phyloP scores from a whole-genome alignment of 2,888 invertebrate species.

The Spodoptera exigua region DNA sequence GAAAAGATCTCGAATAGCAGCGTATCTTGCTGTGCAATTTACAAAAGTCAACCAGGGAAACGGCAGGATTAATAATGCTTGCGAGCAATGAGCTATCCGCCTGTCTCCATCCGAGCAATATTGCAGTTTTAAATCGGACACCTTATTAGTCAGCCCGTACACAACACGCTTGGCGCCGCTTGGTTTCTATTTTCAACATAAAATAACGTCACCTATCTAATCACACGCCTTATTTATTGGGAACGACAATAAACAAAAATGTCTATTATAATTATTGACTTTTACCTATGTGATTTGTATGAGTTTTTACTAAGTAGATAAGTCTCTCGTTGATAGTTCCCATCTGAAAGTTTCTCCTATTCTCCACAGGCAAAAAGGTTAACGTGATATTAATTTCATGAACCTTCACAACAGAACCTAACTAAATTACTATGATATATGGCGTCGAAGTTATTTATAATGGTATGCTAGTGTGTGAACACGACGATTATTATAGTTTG shows the following conservation, averaged over 20 bases:
- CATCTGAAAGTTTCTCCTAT: constrained; percentile 23
- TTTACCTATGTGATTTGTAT: background rate
- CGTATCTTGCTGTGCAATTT: constrained; percentile 39
- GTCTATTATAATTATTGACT: background rate
- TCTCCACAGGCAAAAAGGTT: constrained; percentile 39
- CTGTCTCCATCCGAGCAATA: constrained; percentile 48
- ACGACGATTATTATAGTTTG: constrained; percentile 57
- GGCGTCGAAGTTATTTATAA: constrained; percentile 23
- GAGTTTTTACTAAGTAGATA: background rate
- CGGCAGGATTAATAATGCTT: constrained; percentile 40
- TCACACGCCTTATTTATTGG: constrained; percentile 14
- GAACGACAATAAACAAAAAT: constrained; percentile 1
- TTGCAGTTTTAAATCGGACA: constrained; percentile 53
- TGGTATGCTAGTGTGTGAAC: constrained; percentile 33
- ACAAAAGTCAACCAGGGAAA: constrained; percentile 44
- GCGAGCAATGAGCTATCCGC: constrained; percentile 44
- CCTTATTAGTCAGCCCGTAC: constrained; percentile 40
- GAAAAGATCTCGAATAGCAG: constrained; percentile 14
- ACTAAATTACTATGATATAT: constrained; percentile 49
- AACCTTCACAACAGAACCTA: constrained; percentile 30
- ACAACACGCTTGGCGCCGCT: constrained; percentile 22
- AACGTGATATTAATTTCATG: constrained; percentile 53
- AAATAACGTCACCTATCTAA: constrained; percentile 41
- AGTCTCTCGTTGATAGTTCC: constrained; percentile 3
- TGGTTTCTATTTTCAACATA: constrained; percentile 32